phyloP scores from a whole-genome alignment of 2,888 invertebrate species.

The Eupithecia pulchellata region DNA sequence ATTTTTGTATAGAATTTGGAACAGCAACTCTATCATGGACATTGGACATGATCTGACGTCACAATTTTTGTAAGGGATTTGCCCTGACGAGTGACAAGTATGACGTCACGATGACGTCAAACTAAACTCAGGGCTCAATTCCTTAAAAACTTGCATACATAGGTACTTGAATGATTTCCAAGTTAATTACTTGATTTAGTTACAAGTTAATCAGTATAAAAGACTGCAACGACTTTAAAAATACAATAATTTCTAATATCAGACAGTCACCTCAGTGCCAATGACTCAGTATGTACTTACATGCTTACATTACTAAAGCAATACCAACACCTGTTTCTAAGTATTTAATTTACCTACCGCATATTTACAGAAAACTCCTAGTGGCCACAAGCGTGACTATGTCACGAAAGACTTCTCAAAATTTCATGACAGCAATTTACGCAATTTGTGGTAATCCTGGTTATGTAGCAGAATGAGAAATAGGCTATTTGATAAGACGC shows the following conservation, averaged over 20 bases:
- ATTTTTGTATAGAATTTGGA: not conserved
- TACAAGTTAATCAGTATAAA: conserved; percentile 8
- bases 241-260: conserved; percentile 29
- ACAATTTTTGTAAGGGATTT: too few relatives aligned
- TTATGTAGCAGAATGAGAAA: too few relatives aligned
- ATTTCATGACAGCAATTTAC: not conserved
- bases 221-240: conserved; percentile 22
- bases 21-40: not conserved
- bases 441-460: not conserved
- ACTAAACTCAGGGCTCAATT: too few relatives aligned
- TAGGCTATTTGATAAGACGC: not conserved
- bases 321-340: not conserved
- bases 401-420: not conserved
- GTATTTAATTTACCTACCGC: not conserved
- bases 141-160: too few relatives aligned
- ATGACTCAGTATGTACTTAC: not conserved
- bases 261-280: conserved; percentile 20
- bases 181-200: not conserved
- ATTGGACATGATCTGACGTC: not conserved
- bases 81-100: too few relatives aligned
- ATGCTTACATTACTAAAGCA: not conserved
- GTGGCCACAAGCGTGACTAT: not conserved
- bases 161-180: too few relatives aligned
- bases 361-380: not conserved
- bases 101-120: not conserved